Conservation (phyloP, 30 jellyfish, hydroid and myxozoan species). For the Chrysaora quinquecirrha region DNA sequence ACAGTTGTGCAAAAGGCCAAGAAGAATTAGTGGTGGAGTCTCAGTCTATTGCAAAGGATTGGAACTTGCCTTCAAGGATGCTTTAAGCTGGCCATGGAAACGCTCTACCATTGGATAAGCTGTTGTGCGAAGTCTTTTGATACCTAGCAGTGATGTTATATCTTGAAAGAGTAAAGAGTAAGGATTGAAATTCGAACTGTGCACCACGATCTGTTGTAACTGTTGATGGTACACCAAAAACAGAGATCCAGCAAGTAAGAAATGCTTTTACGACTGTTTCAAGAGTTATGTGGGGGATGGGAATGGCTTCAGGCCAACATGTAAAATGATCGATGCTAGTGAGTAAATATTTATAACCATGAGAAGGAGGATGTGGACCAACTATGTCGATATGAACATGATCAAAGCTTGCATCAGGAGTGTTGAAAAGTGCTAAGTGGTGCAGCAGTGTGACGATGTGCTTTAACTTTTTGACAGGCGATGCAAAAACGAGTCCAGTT, state of each 20-base stretch:
- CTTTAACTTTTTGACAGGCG: slow-evolving; percentile 43
- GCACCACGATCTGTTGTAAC: slow-evolving; percentile 18
- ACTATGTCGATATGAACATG: too few species aligned
- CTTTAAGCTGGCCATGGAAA: too few species aligned
- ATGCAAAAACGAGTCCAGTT: slow-evolving; percentile 42
- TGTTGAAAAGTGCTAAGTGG: too few species aligned
- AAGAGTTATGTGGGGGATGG: not conserved
- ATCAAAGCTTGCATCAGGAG: too few species aligned
- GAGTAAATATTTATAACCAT: too few species aligned
- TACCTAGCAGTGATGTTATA: too few species aligned
- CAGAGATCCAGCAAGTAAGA: too few species aligned
- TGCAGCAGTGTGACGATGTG: slow-evolving; percentile 30
- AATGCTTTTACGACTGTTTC: not conserved
- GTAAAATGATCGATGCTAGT: slow-evolving; percentile 7
- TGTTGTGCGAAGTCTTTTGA: not conserved
- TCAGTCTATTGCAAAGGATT: slow-evolving; percentile 3
- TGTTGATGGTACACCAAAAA: too few species aligned
- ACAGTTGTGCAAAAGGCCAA: not conserved
- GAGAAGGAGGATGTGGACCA: too few species aligned
- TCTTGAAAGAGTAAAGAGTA: not conserved
- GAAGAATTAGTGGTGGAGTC: not conserved
- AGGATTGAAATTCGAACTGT: not conserved
- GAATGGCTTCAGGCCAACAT: too few species aligned
- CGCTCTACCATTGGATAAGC: slow-evolving; percentile 14
- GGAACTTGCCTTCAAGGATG: too few species aligned